phyloP scores from a whole-genome alignment of 2,113 vertebrate species.

The Dinomys branickii region DNA sequence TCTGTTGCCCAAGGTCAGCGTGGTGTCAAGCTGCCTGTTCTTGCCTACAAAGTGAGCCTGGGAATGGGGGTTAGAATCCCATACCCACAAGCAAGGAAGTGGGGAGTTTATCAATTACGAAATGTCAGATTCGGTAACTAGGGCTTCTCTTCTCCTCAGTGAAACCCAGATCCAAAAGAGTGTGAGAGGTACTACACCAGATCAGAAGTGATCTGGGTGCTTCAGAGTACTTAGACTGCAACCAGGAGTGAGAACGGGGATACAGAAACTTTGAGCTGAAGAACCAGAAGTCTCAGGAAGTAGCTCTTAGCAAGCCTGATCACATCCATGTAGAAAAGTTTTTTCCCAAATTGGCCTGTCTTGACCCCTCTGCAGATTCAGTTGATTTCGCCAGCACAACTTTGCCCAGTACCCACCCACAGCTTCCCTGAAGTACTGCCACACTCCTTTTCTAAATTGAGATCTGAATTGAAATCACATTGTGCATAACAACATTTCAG shows the following conservation, averaged over 20 bases:
- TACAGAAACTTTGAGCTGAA: neutral
- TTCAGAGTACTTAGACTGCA: neutral
- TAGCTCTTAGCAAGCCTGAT: neutral
- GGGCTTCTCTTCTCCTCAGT: slow-evolving; percentile 1
- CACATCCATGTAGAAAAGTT: neutral
- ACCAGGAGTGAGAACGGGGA: neutral
- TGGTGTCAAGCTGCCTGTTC: neutral
- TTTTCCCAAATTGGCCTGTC: neutral
- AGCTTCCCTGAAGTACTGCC: neutral
- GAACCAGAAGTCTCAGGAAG: neutral
- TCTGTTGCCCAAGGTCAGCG: slow-evolving; percentile 78
- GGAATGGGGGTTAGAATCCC: neutral
- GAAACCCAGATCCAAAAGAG: slow-evolving; percentile 43
- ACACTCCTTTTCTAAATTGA: neutral
- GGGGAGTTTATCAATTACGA: slow-evolving; percentile 37
- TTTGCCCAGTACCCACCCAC: neutral
- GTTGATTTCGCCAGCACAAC: neutral
- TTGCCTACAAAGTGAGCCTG: slow-evolving; percentile 33
- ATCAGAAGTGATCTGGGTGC: neutral
- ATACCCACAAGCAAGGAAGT: slow-evolving; percentile 38
- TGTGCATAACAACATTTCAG: neutral
- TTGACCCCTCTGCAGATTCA: neutral
- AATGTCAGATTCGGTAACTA: slow-evolving; percentile 51
- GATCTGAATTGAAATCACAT: slow-evolving; percentile 20
- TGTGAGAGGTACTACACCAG: neutral